Evolutionary conservation across 2,797 vertebrate species (phyloP).

Genomic region (Eulemur mongoz): DNA sequence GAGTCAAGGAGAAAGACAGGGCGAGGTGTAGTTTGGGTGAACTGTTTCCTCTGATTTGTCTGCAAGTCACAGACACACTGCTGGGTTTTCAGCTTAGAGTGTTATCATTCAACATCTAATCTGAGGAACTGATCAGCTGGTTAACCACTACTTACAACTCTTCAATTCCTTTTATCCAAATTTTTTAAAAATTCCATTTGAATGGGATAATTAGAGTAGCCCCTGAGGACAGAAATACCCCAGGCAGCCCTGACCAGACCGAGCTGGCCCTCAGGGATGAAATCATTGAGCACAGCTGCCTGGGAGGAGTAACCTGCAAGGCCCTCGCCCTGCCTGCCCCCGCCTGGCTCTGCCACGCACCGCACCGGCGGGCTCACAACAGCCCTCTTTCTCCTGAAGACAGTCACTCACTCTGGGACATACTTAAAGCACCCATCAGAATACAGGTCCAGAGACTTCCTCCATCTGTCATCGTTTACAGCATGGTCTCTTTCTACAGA

Average conservation of each 20-base stretch:
- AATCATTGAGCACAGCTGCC: neutral
- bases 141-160: neutral
- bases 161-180: neutral
- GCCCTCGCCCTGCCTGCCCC: neutral
- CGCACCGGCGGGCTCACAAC: neutral
- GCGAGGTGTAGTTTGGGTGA: neutral
- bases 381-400: neutral
- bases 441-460: neutral
- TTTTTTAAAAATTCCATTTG: neutral
- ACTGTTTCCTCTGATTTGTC: neutral
- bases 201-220: neutral
- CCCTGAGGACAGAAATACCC: neutral
- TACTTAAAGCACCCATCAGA: constrained; percentile 36
- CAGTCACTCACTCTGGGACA: neutral
- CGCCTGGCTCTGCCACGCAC: neutral
- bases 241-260: neutral
- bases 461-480: neutral
- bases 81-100: neutral
- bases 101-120: neutral
- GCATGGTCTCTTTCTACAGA: constrained; percentile 24
- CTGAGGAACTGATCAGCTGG: neutral
- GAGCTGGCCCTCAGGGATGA: neutral
- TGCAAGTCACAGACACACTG: neutral
- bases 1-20: neutral
- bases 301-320: neutral